phyloP scores from a whole-genome alignment of 2,113 vertebrate genomes.

The Paramisgurnus dabryanus region DNA sequence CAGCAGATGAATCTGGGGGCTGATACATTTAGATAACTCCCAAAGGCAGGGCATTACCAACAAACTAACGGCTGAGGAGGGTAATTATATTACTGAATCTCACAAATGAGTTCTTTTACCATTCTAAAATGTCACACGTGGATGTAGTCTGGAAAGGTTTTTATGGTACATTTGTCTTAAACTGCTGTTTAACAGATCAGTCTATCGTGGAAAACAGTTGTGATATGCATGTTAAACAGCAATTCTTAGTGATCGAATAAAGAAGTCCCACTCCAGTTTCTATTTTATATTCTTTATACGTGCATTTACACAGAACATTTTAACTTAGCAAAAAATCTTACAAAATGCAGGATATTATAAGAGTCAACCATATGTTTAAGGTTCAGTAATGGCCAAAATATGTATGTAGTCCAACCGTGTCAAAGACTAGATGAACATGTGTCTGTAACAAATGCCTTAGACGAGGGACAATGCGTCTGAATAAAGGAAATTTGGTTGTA shows the following conservation, averaged over 20 bases:
- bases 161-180: constrained; percentile 22
- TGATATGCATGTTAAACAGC: constrained; percentile 59
- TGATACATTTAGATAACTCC: neutral
- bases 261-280: constrained; percentile 47
- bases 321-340: constrained; percentile 41
- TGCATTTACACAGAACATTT: constrained; percentile 59
- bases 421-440: constrained; percentile 69
- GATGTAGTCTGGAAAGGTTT: neutral
- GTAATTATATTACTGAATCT: neutral
- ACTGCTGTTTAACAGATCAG: neutral
- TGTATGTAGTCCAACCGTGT: constrained; percentile 76
- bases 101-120: neutral
- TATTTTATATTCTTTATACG: constrained; percentile 55
- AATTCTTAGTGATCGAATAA: constrained; percentile 41
- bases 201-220: constrained; percentile 20
- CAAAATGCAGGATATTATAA: constrained; percentile 58
- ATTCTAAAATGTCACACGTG: neutral
- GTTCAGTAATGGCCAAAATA: constrained; percentile 77
- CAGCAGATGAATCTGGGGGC: neutral
- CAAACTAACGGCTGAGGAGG: neutral
- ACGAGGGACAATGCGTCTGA: constrained; percentile 74
- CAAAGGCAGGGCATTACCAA: constrained; percentile 2
- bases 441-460: constrained; percentile 74
- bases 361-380: constrained; percentile 62
- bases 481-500: constrained; percentile 71